Evolutionary conservation across 2,888 invertebrate species (phyloP).

Genomic region (Acleris cristana): DNA sequence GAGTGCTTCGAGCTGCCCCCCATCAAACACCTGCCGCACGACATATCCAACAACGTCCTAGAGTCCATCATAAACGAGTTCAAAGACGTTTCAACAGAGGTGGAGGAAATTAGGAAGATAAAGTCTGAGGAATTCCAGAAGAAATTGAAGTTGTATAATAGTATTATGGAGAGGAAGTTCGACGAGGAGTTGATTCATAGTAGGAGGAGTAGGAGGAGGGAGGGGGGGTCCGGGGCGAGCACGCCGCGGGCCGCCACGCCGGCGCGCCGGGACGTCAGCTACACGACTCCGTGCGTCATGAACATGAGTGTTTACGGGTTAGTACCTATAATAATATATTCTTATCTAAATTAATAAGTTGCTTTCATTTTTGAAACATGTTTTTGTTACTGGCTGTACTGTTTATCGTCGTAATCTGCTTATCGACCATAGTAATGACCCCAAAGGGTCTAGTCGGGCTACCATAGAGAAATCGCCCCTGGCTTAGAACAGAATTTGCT

Average conservation of each 20-base stretch:
- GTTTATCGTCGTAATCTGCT: too few species aligned
- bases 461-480: too few species aligned
- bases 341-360: too few species aligned
- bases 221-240: constrained; percentile 54
- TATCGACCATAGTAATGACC: too few species aligned
- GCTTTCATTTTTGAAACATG: too few species aligned
- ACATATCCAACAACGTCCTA: constrained; percentile 71
- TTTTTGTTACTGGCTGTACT: too few species aligned
- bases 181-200: constrained; percentile 88
- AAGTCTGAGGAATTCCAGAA: constrained; percentile 66
- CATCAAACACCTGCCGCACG: constrained; percentile 76
- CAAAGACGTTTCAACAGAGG: constrained; percentile 64
- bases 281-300: constrained; percentile 69
- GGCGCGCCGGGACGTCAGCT: constrained; percentile 55
- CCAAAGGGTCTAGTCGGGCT: too few species aligned
- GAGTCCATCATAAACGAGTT: constrained; percentile 76
- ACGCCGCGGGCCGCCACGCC: constrained; percentile 62
- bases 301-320: constrained; percentile 62
- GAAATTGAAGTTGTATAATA: constrained; percentile 86
- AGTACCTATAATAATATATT: constrained; percentile 38
- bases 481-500: too few species aligned
- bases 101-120: constrained; percentile 60
- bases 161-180: constrained; percentile 88
- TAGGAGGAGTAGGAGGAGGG: constrained; percentile 65
- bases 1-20: constrained; percentile 90